These are phyloP conservation scores for Trichogramma dendrolimi DNA, from an alignment of 2,888 invertebrate species.

Conservation along the genomic window DNA sequence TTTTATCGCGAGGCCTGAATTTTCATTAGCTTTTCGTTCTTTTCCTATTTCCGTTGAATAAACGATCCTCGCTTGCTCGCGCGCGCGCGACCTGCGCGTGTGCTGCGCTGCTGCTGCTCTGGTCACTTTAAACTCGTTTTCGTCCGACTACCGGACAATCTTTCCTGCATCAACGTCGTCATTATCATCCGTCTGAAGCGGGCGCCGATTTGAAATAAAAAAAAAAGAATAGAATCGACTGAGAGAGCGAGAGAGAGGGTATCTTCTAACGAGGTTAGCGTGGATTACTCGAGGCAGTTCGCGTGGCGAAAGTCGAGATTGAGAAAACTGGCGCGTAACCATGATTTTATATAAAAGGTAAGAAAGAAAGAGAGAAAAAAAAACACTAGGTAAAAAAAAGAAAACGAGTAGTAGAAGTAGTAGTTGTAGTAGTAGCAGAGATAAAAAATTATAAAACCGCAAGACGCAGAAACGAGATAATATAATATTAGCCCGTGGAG, in stretches of 20 bases:
- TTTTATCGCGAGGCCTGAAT: constrained; percentile 2
- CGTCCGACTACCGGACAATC: too few relatives aligned
- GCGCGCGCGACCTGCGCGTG: not conserved
- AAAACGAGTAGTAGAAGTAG: not conserved
- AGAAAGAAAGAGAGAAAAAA: not conserved
- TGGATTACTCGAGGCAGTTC: constrained; percentile 40
- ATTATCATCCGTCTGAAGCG: too few relatives aligned
- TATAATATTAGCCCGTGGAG: constrained; percentile 45
- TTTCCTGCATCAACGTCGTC: too few relatives aligned
- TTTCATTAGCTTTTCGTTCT: constrained; percentile 22
- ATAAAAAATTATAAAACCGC: constrained; percentile 46
- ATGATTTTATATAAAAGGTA: not conserved
- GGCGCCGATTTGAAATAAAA: constrained; percentile 1
- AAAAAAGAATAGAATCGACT: not conserved
- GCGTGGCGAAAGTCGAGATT: constrained; percentile 46
- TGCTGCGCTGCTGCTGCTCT: too few relatives aligned
- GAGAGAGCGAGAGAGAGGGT: not conserved
- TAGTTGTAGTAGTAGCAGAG: constrained; percentile 5
- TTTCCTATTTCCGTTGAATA: constrained; percentile 21
- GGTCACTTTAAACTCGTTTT: too few relatives aligned
- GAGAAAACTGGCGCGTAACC: constrained; percentile 41
- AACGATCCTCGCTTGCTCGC: constrained; percentile 6
- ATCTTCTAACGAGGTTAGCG: constrained; percentile 45
- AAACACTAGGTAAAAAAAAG: not conserved
- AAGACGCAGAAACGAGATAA: constrained; percentile 47